A percentile compares a stretch with the other conserved stretches of the same genome.
phyloP scores from a whole-genome alignment of 23 tunicate species.

The Styela clava region DNA sequence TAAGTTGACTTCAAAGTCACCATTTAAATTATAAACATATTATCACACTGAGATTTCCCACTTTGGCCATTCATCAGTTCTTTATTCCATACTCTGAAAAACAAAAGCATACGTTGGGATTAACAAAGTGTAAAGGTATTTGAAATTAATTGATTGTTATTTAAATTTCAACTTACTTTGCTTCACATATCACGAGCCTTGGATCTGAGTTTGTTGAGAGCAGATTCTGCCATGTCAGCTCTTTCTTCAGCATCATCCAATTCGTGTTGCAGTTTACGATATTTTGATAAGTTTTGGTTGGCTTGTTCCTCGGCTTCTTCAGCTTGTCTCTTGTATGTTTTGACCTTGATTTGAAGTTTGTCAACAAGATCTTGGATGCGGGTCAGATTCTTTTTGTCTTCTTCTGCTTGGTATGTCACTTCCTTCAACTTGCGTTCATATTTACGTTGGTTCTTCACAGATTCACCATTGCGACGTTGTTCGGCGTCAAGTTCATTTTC shows the following conservation, averaged over 20 bases:
- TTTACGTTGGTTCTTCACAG: conserved; percentile 72
- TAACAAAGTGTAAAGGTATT: background rate
- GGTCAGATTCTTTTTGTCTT: conserved; percentile 92
- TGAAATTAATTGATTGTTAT: background rate
- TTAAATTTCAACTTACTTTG: background rate
- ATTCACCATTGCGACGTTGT: conserved; percentile 85
- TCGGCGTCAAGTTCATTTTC: conserved; percentile 96
- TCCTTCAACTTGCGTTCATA: conserved; percentile 72
- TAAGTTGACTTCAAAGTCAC: no score
- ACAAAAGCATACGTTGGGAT: background rate
- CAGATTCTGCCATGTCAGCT: conserved; percentile 91
- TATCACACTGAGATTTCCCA: no score
- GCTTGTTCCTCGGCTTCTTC: conserved; percentile 98
- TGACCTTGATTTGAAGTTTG: conserved; percentile 91
- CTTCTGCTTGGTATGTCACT: conserved; percentile 68
- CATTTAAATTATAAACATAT: no score
- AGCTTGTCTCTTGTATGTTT: conserved; percentile 95
- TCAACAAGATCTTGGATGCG: conserved; percentile 94
- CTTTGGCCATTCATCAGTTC: no score
- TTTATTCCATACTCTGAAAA: background rate
- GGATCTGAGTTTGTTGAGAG: conserved; percentile 68
- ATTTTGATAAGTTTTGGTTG: conserved; percentile 60
- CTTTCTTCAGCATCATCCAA: conserved; percentile 88
- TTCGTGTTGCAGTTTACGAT: conserved; percentile 81
- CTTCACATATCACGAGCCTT: conserved; percentile 56